These are phyloP conservation scores for Acleris cristana DNA, from an alignment of 2,888 invertebrate genomes.

Conservation along the genomic window DNA sequence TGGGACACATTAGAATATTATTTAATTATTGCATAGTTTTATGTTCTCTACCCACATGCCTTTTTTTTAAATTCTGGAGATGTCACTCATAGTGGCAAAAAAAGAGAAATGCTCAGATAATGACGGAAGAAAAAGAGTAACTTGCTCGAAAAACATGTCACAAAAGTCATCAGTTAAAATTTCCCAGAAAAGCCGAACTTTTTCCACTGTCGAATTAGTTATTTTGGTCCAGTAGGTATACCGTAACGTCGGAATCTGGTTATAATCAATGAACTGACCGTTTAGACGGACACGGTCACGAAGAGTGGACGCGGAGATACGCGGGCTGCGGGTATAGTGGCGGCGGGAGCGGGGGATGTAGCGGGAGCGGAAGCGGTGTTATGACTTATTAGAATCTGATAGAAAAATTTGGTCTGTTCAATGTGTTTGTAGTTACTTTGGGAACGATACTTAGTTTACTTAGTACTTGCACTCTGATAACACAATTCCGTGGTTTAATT, in stretches of 20 bases:
- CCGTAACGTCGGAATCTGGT: constrained; percentile 53
- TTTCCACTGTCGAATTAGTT: constrained; percentile 38
- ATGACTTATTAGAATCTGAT: not conserved
- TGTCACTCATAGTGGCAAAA: too few relatives aligned
- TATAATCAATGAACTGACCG: constrained; percentile 81
- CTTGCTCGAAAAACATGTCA: too few relatives aligned
- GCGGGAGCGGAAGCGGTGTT: constrained; percentile 43
- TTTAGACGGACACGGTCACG: constrained; percentile 78
- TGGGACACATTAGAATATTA: too few relatives aligned
- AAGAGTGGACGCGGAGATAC: constrained; percentile 75
- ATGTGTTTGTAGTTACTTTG: too few relatives aligned
- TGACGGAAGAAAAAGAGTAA: too few relatives aligned
- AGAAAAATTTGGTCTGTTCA: not conserved
- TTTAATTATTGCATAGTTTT: too few relatives aligned
- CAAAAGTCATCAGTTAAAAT: not conserved
- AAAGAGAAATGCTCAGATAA: too few relatives aligned
- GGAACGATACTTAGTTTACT: too few relatives aligned
- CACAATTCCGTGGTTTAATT: too few relatives aligned
- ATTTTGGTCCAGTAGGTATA: constrained; percentile 58
- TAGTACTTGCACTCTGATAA: too few relatives aligned
- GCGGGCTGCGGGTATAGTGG: constrained; percentile 49
- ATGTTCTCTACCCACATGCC: too few relatives aligned
- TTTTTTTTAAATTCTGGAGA: too few relatives aligned
- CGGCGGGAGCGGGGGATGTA: constrained; percentile 37
- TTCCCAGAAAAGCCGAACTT: constrained; percentile 31